Percentiles rank a stretch among this genome's conserved stretches.
Evolutionary conservation across 1,140 invertebrate genomes (phyloP).

Genomic region (Caerostris extrusa): DNA sequence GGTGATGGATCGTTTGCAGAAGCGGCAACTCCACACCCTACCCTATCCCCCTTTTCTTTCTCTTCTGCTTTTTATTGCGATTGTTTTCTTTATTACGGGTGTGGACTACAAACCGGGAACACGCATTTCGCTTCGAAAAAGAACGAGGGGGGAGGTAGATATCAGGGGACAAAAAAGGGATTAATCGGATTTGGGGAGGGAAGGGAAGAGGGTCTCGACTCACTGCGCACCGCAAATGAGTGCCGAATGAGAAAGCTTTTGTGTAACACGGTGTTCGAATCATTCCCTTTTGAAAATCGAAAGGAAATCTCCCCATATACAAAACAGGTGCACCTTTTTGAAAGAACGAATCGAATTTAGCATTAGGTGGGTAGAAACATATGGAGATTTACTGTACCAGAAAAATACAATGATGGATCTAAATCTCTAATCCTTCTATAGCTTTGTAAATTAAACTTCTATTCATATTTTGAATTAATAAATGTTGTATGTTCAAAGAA

Average conservation of each 20-base stretch:
- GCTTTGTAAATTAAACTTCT: too few species aligned
- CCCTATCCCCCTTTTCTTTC: not conserved
- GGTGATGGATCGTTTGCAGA: conserved; percentile 34
- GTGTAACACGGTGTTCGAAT: not conserved
- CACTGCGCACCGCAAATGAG: not conserved
- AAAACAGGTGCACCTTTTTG: too few species aligned
- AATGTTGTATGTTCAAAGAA: too few species aligned
- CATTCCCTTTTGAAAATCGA: too few species aligned
- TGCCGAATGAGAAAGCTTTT: not conserved
- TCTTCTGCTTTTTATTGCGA: not conserved
- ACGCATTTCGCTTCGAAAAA: not conserved
- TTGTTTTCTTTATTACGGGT: conserved; percentile 31
- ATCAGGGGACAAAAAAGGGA: too few species aligned
- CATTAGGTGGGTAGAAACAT: too few species aligned
- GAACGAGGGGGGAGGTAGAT: not conserved
- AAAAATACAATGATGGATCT: too few species aligned
- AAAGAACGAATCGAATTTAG: too few species aligned
- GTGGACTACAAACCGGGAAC: not conserved
- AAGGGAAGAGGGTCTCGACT: not conserved
- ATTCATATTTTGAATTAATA: too few species aligned
- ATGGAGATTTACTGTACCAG: too few species aligned
- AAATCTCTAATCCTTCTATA: too few species aligned
- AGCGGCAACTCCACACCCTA: not conserved
- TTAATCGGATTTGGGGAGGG: not conserved
- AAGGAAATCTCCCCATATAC: too few species aligned